Base-by-base conservation (phyloP, 2,888 invertebrate species). In the Cryptus armator region DNA sequence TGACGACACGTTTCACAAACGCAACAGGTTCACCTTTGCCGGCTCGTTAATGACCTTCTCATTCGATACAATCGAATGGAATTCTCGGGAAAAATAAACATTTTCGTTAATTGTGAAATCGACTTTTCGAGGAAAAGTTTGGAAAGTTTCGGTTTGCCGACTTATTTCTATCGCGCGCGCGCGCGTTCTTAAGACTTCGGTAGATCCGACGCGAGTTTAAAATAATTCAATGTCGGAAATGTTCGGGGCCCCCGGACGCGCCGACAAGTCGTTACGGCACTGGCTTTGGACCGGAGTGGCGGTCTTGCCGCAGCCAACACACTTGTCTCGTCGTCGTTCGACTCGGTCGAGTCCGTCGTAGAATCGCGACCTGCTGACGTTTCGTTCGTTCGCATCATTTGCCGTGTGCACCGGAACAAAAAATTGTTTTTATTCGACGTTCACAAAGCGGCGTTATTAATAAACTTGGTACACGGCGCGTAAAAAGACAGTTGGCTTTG, bases 351-450 rank as follows among this genome's bases (percentile, higher is more conserved):
- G 90, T 90, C 88, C 86, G 87, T 88, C 89, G 89, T 90, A 90
- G 91, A 91, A 91, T 92, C 91, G 90, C 89, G 90, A 91, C 90
- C 90, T 91, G 92, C 92, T 92, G 92, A 93, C 93, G 93, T 92
- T 90, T 91, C 88, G 76, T 87, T 80, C 81, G 71, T 64, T 16
- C 64, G 37, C 44, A 56, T 51, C 62, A 16, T 37, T 64, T 32
- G 32, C 43, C 53, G 51, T 37, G 66, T 43, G 37, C 14, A 1
- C 37, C 37, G 37, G 37, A 37, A n/a, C 59, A 29, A 62, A 62
- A 62, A 6, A 62, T 32, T 32, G 29, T 62, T 32, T 14, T 48
- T 9, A 37, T n/a, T 48, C 48, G 48, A 12, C 48, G n/a, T 12
- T 48, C 24, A 12, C 2, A 2, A 3, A n/a, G 48, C 48, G 12